Evolutionary conservation across 1,140 invertebrate species (phyloP), one percentile per base, ranked within the genome.

Genomic region (Drosophila paulistorum): DNA sequence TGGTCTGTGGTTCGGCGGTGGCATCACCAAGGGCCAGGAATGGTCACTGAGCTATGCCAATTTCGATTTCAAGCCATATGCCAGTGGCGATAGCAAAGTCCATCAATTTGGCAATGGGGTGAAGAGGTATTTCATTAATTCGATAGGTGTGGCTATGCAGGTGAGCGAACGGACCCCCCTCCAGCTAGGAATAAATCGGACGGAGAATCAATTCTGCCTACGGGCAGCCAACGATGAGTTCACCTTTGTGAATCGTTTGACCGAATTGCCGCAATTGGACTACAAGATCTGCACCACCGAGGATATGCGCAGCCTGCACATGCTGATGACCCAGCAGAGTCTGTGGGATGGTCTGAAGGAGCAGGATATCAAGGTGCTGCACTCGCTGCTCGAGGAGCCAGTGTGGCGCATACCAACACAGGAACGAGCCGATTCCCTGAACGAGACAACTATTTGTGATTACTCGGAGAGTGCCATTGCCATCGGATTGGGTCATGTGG

Each of bases 261-360:
- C 94, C 0, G 92, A 93, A 3, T 78, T 93, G 26, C 95, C 96
- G 0, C 94, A 95, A 70, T 91, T 98, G 68, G 96, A 96, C 65
- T 98, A 98, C 77, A 96, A 96, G 39, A 96, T 98, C 41, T 98
- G 97, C 79, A 96, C 96, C 0, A 95, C 95, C 0, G 93, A 94
- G 65, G 96, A 97, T 72, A 96, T 97, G 94, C 95, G 95, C 17
- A 94, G 93, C 14, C 90, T 97, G 1, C 96, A 97, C 81, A 94
- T 94, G 67, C 92, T 93, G 69, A 93, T 96, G 84, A 94, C 94
- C 0, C 94, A 96, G 78, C 95, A 96, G 65, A 95, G 95, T 6
- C 92, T 97, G 2, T 97, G 96, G 96, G 96, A 97, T 77, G 96
- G 96, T 0, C 79, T 97, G 0, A 96, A 96, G 77, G 94, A 96